Evolutionary conservation across 2,113 vertebrate species (phyloP).

Genomic region (Poeciliopsis occidentalis): DNA sequence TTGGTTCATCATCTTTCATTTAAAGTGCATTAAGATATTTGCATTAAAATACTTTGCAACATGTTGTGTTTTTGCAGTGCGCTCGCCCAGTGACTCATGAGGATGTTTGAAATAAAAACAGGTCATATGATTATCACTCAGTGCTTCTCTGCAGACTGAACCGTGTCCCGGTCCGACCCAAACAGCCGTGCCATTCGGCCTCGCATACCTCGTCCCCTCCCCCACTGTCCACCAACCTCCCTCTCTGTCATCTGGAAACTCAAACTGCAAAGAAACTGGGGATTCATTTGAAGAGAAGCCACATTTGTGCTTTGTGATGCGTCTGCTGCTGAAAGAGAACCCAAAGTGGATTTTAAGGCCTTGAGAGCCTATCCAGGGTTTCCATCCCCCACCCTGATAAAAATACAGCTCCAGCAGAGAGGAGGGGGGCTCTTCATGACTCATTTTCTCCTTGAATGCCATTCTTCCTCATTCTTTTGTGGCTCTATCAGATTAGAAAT

Average conservation of each 20-base stretch:
- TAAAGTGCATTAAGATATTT: too few relatives aligned
- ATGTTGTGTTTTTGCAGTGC: too few relatives aligned
- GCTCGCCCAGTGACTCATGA: conserved; percentile 26
- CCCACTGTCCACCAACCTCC: conserved; percentile 33
- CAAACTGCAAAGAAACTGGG: neutral
- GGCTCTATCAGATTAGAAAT: conserved; percentile 23
- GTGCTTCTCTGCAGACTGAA: conserved; percentile 11
- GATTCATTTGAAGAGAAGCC: conserved; percentile 13
- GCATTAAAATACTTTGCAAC: too few relatives aligned
- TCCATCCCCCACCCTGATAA: neutral
- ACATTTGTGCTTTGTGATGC: conserved; percentile 11
- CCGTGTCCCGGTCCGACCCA: neutral
- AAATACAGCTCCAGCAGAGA: conserved; percentile 3
- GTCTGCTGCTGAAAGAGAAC: conserved; percentile 22
- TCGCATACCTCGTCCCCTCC: conserved; percentile 45
- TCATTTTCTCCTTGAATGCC: conserved; percentile 67
- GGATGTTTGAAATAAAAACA: conserved; percentile 33
- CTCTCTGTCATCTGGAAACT: conserved; percentile 20
- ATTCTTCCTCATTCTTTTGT: conserved; percentile 37
- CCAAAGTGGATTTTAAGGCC: neutral
- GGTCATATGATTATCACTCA: conserved; percentile 62
- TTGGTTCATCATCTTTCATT: too few relatives aligned
- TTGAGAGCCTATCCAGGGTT: neutral
- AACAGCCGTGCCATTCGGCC: conserved; percentile 31
- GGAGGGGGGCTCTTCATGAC: conserved; percentile 60